Evolutionary conservation across 1,140 invertebrate species (phyloP), one percentile per base, ranked within the genome.

Genomic region (Sitophilus oryzae): DNA sequence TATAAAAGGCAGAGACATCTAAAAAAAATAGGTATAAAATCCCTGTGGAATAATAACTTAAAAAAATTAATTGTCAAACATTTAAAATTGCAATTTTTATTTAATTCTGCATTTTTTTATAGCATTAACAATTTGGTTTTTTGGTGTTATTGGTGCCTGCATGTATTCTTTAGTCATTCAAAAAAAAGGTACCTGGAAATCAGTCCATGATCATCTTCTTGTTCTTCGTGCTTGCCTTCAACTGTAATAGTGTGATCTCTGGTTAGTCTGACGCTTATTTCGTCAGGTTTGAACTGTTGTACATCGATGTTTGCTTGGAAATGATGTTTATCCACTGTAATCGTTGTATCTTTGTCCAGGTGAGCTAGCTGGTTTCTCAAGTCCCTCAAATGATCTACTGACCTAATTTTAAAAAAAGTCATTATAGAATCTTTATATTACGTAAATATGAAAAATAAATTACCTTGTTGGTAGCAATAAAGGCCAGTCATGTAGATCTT

Each of bases 141-240:
- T n/a, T n/a, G n/a, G n/a, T n/a, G n/a, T n/a, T n/a, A n/a, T n/a
- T n/a, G n/a, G n/a, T n/a, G n/a, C n/a, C n/a, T n/a, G n/a, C n/a
- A n/a, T n/a, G n/a, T n/a, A n/a, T n/a, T n/a, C n/a, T n/a, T n/a
- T n/a, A n/a, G n/a, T n/a, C n/a, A n/a, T n/a, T n/a, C n/a, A n/a
- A n/a, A n/a, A 6, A 30, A 30, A 30, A 30, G 5, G 5, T 30
- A 30, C 25, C 25, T 1, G 25, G 23, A 47, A 18, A 47, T 34
- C n/a, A n/a, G 15, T 8, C 44, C 44, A 2, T 47, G 44, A 5
- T 47, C 44, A 19, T 47, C 44, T 18, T 30, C 8, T 10, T 44
- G 11, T 20, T 44, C 42, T 15, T 44, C 42, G 15, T 44, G 42
- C 20, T 20, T 22, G 22, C 42, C 42, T 15, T 44, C 42, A 11